These are phyloP conservation scores for Phoxinus phoxinus DNA, from an alignment of 2,113 vertebrate species.

Conservation along the genomic window DNA sequence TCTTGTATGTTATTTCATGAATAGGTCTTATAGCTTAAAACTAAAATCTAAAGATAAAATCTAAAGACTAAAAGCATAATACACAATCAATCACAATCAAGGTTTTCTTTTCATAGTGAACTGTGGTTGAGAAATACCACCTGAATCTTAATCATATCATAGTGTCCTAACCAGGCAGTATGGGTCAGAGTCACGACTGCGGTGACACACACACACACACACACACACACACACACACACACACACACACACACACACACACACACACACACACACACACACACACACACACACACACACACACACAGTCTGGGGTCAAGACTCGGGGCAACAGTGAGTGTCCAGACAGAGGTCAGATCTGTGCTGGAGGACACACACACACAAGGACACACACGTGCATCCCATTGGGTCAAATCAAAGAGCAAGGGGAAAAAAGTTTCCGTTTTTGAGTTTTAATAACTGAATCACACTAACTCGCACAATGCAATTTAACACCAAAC, in stretches of 20 bases:
- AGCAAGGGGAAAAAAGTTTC: neutral
- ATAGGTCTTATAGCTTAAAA: neutral
- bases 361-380: slow-evolving; percentile 25
- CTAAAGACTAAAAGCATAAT: neutral
- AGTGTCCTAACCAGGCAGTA: neutral
- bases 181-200: neutral
- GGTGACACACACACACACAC: neutral
- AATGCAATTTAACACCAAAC: neutral
- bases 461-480: neutral
- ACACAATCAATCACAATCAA: neutral
- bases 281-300: slow-evolving; percentile 37
- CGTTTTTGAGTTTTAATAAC: neutral
- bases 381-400: slow-evolving; percentile 14
- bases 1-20: neutral
- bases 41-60: too few species aligned
- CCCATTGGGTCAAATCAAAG: slow-evolving; percentile 8
- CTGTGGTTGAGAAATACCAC: neutral
- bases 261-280: neutral
- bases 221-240: slow-evolving; percentile 52
- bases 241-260: slow-evolving; percentile 48
- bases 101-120: neutral
- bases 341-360: slow-evolving; percentile 45
- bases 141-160: neutral
- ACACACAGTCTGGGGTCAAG: slow-evolving; percentile 45
- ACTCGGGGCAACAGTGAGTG: slow-evolving; percentile 14